phyloP scores from a whole-genome alignment of 1,140 invertebrate genomes.

The Orchesella cincta region DNA sequence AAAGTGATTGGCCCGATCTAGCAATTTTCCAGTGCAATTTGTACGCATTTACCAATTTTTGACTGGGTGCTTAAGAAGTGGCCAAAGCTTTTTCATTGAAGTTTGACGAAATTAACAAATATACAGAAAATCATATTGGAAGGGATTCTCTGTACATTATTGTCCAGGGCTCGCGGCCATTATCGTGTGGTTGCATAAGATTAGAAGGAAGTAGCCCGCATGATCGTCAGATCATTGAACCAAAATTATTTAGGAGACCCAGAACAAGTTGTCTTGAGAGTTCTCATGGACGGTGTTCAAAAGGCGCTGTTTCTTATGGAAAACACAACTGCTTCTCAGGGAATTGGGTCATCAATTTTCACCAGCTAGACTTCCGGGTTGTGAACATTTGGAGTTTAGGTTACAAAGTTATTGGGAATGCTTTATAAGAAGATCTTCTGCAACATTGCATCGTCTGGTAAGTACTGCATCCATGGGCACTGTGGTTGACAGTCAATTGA shows the following conservation, averaged over 20 bases:
- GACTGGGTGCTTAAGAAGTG: background rate
- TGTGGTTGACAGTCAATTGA: conserved; percentile 60
- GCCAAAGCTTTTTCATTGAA: background rate
- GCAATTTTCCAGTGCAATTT: conserved; percentile 42
- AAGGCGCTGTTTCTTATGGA: background rate
- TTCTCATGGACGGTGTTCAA: conserved; percentile 4
- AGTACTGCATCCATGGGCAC: background rate
- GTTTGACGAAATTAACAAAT: conserved; percentile 31
- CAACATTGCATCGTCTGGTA: conserved; percentile 61
- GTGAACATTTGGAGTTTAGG: conserved; percentile 29
- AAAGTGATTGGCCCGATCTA: conserved; percentile 53
- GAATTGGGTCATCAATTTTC: conserved; percentile 66
- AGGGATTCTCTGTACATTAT: conserved; percentile 34
- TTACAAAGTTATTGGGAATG: conserved; percentile 51
- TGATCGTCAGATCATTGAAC: conserved; percentile 61
- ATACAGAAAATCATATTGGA: conserved; percentile 28
- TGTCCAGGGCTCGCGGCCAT: conserved; percentile 35
- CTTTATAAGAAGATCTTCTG: conserved; percentile 51
- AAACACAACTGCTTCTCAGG: conserved; percentile 15
- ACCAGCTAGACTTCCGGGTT: conserved; percentile 52
- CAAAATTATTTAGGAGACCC: conserved; percentile 56
- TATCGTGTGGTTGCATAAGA: conserved; percentile 29
- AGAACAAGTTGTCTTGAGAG: conserved; percentile 46
- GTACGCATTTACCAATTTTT: conserved; percentile 40
- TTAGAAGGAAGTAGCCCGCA: conserved; percentile 57